These are phyloP conservation scores for Leptonema lineaticorne DNA, from an alignment of 1,140 invertebrate species.

Conservation along the genomic window DNA sequence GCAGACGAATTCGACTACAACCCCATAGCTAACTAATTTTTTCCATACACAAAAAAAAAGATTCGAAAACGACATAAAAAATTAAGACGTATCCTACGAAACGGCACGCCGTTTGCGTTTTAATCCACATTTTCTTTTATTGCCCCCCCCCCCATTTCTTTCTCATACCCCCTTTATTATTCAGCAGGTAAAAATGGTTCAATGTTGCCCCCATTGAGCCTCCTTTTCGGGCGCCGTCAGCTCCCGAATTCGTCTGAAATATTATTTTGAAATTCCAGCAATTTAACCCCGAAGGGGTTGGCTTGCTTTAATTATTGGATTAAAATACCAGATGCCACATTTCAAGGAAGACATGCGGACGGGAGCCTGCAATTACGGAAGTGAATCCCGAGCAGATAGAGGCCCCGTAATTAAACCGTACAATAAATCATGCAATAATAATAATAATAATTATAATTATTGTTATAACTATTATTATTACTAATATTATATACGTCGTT, in stretches of 20 bases:
- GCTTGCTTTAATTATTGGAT: constrained; percentile 19
- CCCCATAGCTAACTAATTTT: too few species aligned
- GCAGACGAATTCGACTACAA: too few species aligned
- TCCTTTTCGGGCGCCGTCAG: too few species aligned
- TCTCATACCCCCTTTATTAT: neutral
- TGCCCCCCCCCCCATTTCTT: neutral
- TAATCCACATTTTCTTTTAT: constrained; percentile 11
- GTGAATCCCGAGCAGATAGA: constrained; percentile 17
- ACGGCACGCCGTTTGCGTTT: constrained; percentile 7
- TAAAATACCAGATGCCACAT: constrained; percentile 19
- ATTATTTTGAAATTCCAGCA: constrained; percentile 19
- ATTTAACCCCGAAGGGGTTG: constrained; percentile 17
- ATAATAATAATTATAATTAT: constrained; percentile 8
- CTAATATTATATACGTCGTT: too few species aligned
- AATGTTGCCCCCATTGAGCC: too few species aligned
- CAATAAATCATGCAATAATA: constrained; percentile 15
- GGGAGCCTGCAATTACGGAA: constrained; percentile 19
- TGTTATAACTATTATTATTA: too few species aligned
- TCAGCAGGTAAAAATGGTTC: constrained; percentile 19
- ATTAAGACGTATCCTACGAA: too few species aligned
- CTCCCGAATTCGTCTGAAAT: constrained; percentile 6
- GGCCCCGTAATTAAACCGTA: constrained; percentile 15
- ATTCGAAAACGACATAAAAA: too few species aligned
- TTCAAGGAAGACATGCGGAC: constrained; percentile 19
- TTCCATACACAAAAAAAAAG: too few species aligned